Conservation (phyloP, 2,888 invertebrate genomes). For the Zaprionus obscuricornis region DNA sequence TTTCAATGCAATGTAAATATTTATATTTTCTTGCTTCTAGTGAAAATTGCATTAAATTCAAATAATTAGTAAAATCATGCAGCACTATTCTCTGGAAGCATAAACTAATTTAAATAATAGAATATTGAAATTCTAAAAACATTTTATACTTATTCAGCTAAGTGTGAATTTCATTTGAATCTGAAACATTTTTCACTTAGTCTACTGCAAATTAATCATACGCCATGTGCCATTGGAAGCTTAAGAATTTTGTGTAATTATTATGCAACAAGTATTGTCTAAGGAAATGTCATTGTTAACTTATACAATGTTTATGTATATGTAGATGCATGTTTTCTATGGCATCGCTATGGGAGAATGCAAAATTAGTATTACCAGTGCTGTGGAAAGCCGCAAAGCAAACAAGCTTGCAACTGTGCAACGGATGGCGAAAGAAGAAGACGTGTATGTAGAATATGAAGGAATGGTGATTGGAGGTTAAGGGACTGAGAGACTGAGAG, state of each 20-base stretch:
- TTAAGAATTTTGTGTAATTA: constrained; percentile 36
- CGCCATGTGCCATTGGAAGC: background rate
- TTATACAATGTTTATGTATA: background rate
- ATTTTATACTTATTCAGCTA: background rate
- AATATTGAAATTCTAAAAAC: too few relatives aligned
- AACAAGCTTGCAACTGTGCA: constrained; percentile 19
- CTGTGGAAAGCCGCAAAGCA: constrained; percentile 25
- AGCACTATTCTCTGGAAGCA: too few relatives aligned
- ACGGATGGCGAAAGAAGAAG: too few relatives aligned
- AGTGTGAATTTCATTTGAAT: background rate
- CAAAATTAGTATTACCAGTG: constrained; percentile 55
- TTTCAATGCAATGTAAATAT: too few relatives aligned
- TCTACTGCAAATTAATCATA: constrained; percentile 2
- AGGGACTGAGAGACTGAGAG: background rate
- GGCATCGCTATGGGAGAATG: constrained; percentile 43
- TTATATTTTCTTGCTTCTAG: background rate
- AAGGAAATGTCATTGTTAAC: constrained; percentile 26
- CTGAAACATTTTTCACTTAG: background rate
- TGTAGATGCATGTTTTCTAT: background rate
- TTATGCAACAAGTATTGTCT: constrained; percentile 70
- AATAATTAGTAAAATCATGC: too few relatives aligned
- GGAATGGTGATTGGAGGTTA: constrained; percentile 1
- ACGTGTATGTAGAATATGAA: too few relatives aligned
- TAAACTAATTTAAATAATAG: too few relatives aligned
- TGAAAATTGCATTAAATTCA: background rate